Percentiles rank a stretch among this genome's conserved stretches.
These are phyloP conservation scores for Schrankia costaestrigalis DNA, from an alignment of 2,888 invertebrate species.

Conservation along the genomic window DNA sequence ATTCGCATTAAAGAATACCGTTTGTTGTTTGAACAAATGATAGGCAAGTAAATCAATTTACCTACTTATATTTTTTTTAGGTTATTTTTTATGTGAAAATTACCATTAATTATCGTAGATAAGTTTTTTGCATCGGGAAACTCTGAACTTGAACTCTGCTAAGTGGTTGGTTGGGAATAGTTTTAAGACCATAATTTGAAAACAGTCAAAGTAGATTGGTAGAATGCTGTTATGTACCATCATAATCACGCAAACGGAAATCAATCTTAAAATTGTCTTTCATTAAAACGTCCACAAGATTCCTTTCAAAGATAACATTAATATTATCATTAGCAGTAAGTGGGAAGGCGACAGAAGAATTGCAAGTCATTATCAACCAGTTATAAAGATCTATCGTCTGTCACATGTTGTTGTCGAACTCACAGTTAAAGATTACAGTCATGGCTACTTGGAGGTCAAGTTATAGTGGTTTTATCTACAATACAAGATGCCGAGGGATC, in stretches of 20 bases:
- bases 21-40: too few species aligned
- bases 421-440: conserved; percentile 33
- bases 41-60: too few species aligned
- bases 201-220: too few species aligned
- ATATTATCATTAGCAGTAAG: conserved; percentile 76
- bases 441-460: conserved; percentile 42
- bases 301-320: conserved; percentile 72
- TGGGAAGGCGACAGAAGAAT: conserved; percentile 72
- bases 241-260: conserved; percentile 21
- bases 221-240: too few species aligned
- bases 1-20: too few species aligned
- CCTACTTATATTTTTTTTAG: too few species aligned
- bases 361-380: conserved; percentile 63
- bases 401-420: conserved; percentile 12
- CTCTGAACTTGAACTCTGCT: too few species aligned
- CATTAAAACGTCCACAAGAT: conserved; percentile 55
- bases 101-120: too few species aligned
- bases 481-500: conserved; percentile 57
- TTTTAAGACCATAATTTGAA: not conserved
- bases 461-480: conserved; percentile 45
- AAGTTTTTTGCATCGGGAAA: too few species aligned
- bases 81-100: too few species aligned
- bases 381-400: conserved; percentile 40
- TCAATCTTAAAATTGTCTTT: conserved; percentile 27
- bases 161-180: too few species aligned